These are phyloP conservation scores for Synodontis membranacea DNA, from an alignment of 2,113 vertebrate genomes.

Conservation along the genomic window DNA sequence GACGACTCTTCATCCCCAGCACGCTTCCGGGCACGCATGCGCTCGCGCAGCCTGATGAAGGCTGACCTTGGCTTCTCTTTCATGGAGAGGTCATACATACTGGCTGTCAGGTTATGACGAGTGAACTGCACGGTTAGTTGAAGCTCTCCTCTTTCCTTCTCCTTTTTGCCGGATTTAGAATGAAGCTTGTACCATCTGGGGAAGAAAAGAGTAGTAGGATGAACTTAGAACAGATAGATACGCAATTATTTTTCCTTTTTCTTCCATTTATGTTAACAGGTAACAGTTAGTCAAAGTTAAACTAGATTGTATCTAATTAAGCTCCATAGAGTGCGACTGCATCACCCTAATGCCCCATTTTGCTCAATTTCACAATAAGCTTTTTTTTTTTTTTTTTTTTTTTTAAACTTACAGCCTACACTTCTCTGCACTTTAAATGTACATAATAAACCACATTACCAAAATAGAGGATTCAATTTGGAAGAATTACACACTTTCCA, in stretches of 20 bases:
- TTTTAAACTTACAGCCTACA: neutral
- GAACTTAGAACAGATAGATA: neutral
- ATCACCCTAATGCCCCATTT: neutral
- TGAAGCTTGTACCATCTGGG: conserved; percentile 90
- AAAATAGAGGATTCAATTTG: neutral
- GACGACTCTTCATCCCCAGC: conserved; percentile 81
- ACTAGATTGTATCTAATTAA: neutral
- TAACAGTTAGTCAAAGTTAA: neutral
- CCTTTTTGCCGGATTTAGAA: conserved; percentile 93
- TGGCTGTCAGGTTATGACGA: conserved; percentile 88
- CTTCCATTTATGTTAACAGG: neutral
- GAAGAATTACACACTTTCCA: neutral
- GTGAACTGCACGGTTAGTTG: conserved; percentile 89
- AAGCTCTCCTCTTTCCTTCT: conserved; percentile 94
- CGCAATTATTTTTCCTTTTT: neutral
- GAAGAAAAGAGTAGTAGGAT: neutral
- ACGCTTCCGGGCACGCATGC: conserved; percentile 83
- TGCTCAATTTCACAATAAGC: neutral
- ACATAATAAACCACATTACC: neutral
- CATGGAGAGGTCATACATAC: conserved; percentile 95
- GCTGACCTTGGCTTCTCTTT: conserved; percentile 89
- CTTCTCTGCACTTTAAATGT: neutral
- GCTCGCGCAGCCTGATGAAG: conserved; percentile 90
- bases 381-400: no score
- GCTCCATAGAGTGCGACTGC: neutral